Evolutionary conservation across 1,140 invertebrate genomes (phyloP).

Genomic region (Drosophila saltans): DNA sequence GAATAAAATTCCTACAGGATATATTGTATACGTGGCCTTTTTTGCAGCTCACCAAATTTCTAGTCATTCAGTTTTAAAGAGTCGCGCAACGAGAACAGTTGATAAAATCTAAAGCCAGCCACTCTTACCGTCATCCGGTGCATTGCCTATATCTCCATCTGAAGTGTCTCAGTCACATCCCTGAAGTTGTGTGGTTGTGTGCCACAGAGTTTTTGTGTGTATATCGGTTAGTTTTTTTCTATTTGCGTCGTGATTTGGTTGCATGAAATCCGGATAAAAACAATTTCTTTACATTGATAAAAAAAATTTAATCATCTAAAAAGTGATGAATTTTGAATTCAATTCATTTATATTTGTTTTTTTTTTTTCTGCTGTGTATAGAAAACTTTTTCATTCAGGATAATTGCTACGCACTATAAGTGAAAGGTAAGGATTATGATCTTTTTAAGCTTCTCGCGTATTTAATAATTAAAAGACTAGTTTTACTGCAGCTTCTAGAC

Average conservation of each 20-base stretch:
- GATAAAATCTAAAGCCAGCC: constrained; percentile 39
- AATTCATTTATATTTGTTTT: constrained; percentile 19
- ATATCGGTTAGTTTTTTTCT: constrained; percentile 67
- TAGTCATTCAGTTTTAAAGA: constrained; percentile 65
- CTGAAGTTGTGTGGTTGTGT: constrained; percentile 19
- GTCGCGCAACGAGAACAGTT: constrained; percentile 70
- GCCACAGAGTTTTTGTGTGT: constrained; percentile 62
- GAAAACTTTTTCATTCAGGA: constrained; percentile 16
- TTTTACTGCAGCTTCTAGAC: background rate
- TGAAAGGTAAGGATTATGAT: constrained; percentile 30
- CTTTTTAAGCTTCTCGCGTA: background rate
- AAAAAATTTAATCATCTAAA: constrained; percentile 2
- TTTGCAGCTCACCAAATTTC: constrained; percentile 63
- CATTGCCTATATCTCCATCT: constrained; percentile 30
- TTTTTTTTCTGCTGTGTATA: constrained; percentile 15
- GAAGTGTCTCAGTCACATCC: constrained; percentile 21
- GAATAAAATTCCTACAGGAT: constrained; percentile 71
- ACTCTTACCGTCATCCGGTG: constrained; percentile 17
- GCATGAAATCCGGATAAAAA: constrained; percentile 17
- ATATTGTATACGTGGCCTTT: constrained; percentile 63
- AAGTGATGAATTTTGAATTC: constrained; percentile 9
- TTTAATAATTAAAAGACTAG: background rate
- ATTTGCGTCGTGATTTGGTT: constrained; percentile 27
- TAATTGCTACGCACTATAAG: constrained; percentile 43
- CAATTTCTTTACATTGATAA: constrained; percentile 15